A percentile compares a stretch with the other conserved stretches of the same genome.
Conservation (phyloP, 2,888 invertebrate genomes). For the Drosophila demipolita region DNA sequence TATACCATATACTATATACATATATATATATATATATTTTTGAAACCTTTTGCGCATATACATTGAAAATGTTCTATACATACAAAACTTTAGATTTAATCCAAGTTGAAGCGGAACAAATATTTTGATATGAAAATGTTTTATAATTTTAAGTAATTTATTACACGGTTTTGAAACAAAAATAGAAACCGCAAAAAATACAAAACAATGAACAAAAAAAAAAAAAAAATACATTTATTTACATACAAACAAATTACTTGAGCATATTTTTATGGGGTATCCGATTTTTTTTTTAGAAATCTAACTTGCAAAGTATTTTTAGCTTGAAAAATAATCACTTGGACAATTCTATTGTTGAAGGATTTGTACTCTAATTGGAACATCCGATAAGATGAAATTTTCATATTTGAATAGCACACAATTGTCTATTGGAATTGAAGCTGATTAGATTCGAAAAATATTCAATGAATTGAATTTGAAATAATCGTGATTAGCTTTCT, state of each 20-base stretch:
- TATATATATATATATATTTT: constrained; percentile 65
- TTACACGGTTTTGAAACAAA: constrained; percentile 56
- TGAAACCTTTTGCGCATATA: constrained; percentile 59
- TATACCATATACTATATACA: constrained; percentile 28
- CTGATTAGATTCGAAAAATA: not conserved
- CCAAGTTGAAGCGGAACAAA: constrained; percentile 24
- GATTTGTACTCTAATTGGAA: not conserved
- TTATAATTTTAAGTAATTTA: constrained; percentile 83
- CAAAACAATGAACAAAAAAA: constrained; percentile 33
- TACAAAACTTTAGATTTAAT: constrained; percentile 27
- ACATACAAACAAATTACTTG: constrained; percentile 27
- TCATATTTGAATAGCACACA: not conserved
- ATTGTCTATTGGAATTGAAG: not conserved
- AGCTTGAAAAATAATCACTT: not conserved
- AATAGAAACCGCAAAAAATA: constrained; percentile 26
- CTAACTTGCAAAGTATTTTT: constrained; percentile 7
- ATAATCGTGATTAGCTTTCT: constrained; percentile 12
- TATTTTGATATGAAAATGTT: constrained; percentile 81
- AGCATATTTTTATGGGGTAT: constrained; percentile 10
- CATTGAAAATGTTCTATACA: constrained; percentile 73
- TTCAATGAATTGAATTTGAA: constrained; percentile 10
- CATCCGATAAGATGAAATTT: not conserved
- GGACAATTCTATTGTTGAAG: not conserved
- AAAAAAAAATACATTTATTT: constrained; percentile 62
- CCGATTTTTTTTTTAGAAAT: constrained; percentile 2